phyloP scores from a whole-genome alignment of 2,888 invertebrate genomes.

The Epinotia bilunana region DNA sequence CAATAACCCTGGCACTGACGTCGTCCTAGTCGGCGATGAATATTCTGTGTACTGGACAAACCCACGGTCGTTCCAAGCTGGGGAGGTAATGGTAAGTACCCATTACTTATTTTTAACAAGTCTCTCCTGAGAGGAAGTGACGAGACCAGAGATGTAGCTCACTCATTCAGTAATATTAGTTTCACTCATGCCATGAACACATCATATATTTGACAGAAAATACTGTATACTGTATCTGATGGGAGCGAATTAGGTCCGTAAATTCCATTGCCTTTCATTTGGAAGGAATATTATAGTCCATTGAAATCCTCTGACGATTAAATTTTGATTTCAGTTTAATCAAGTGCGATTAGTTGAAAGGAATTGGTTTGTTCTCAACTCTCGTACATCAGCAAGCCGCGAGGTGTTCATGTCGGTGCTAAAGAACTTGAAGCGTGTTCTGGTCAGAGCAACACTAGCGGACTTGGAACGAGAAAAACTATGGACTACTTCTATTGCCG shows the following conservation, averaged over 20 bases:
- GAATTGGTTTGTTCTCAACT: conserved; percentile 84
- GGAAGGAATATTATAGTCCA: no score
- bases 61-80: conserved; percentile 82
- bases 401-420: conserved; percentile 94
- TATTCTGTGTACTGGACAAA: conserved; percentile 91
- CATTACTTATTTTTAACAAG: neutral
- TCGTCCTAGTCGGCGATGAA: conserved; percentile 92
- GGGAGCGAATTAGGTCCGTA: no score
- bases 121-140: neutral
- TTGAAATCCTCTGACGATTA: neutral
- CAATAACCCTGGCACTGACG: conserved; percentile 89
- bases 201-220: no score
- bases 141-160: neutral
- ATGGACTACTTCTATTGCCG: conserved; percentile 89
- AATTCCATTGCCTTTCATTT: neutral
- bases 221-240: no score
- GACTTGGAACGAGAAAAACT: conserved; percentile 68
- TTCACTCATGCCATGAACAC: no score
- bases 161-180: neutral
- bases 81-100: conserved; percentile 84
- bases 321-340: conserved; percentile 74
- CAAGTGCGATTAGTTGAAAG: conserved; percentile 87
- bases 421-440: conserved; percentile 91
- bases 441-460: conserved; percentile 90
- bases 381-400: conserved; percentile 81